These are phyloP conservation scores for Ceratina australensis DNA, from an alignment of 1,140 invertebrate genomes.

Conservation along the genomic window DNA sequence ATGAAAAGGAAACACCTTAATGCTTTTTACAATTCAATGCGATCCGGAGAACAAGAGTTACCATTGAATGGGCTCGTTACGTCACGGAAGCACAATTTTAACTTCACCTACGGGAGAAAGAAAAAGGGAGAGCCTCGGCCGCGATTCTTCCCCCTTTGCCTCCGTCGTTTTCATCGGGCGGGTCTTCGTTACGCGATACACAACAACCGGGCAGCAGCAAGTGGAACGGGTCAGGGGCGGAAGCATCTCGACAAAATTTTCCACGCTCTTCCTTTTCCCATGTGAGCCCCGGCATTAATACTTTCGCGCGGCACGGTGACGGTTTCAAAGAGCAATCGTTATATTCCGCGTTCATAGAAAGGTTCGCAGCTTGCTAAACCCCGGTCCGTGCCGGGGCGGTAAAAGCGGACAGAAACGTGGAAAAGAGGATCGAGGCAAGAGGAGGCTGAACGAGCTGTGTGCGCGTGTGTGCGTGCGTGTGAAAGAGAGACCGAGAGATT, in stretches of 20 bases:
- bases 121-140: neutral
- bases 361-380: conserved; percentile 49
- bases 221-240: conserved; percentile 53
- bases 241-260: conserved; percentile 58
- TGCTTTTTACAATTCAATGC: conserved; percentile 32
- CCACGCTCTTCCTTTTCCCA: neutral
- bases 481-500: neutral
- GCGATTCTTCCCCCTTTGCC: too few relatives aligned
- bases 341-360: conserved; percentile 65
- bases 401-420: conserved; percentile 55
- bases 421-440: neutral
- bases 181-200: conserved; percentile 34
- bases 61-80: conserved; percentile 33
- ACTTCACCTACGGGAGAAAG: conserved; percentile 2
- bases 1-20: conserved; percentile 45
- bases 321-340: conserved; percentile 71
- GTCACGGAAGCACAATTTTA: conserved; percentile 39
- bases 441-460: too few relatives aligned
- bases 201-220: conserved; percentile 5
- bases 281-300: conserved; percentile 48
- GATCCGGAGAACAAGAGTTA: conserved; percentile 22
- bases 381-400: conserved; percentile 46
- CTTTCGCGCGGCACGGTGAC: conserved; percentile 53
- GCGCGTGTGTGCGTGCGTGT: neutral
- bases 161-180: conserved; percentile 13